phyloP scores from a whole-genome alignment of 2,113 vertebrate genomes.

The Lasiurus cinereus region DNA sequence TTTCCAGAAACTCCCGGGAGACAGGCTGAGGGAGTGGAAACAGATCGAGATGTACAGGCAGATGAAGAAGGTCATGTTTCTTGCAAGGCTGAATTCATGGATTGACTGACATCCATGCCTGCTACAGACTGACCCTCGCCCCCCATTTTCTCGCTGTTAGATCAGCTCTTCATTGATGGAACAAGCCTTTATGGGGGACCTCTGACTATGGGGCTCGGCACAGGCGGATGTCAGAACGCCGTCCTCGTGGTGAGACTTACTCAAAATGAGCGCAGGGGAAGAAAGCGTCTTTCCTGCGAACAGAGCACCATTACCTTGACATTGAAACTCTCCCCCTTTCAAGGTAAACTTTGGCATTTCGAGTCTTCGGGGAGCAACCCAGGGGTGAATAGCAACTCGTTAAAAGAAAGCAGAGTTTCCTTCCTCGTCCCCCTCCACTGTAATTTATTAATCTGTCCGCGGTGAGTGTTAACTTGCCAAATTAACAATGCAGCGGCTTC shows the following conservation, averaged over 20 bases:
- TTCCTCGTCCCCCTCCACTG: conserved; percentile 74
- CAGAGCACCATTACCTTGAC: background rate
- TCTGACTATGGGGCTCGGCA: background rate
- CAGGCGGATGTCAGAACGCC: background rate
- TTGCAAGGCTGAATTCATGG: background rate
- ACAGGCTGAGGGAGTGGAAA: background rate
- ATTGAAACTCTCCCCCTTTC: conserved; percentile 71
- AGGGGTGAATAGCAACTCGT: conserved; percentile 84
- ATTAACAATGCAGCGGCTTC: conserved; percentile 84
- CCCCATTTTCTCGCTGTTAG: background rate
- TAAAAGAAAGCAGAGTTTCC: conserved; percentile 83
- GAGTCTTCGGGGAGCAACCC: conserved; percentile 72
- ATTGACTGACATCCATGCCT: background rate
- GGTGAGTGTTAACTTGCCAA: conserved; percentile 88
- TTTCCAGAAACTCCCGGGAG: background rate
- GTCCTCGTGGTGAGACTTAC: background rate
- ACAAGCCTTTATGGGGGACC: background rate
- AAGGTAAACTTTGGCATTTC: conserved; percentile 70
- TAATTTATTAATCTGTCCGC: conserved; percentile 89
- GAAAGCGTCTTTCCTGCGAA: background rate
- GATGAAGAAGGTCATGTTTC: background rate
- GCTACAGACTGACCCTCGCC: background rate
- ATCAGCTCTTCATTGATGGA: background rate
- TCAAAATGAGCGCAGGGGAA: background rate
- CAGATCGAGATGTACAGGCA: background rate